Evolutionary conservation across 2,797 vertebrate genomes (phyloP).

Genomic region (Lacerta bilineata): DNA sequence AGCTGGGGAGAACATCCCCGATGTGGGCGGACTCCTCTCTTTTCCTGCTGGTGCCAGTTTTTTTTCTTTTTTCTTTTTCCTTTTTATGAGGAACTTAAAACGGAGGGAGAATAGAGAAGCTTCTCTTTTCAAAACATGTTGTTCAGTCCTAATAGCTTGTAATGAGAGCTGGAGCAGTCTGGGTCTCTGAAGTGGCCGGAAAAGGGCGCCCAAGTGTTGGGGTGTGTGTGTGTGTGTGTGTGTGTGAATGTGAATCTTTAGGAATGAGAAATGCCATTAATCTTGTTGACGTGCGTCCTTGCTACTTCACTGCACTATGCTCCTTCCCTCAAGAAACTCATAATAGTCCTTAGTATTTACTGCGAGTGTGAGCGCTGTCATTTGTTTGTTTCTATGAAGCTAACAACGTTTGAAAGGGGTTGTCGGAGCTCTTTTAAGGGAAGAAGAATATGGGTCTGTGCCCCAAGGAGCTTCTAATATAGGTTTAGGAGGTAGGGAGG

Average conservation of each 20-base stretch:
- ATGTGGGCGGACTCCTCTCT: conserved; percentile 41
- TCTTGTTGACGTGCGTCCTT: conserved; percentile 62
- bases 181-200: conserved; percentile 42
- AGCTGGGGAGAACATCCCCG: conserved; percentile 12
- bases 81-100: conserved; percentile 53
- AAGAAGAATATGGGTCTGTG: neutral
- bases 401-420: neutral
- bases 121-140: conserved; percentile 57
- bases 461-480: neutral
- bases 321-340: conserved; percentile 58
- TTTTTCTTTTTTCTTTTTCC: conserved; percentile 8
- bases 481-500: too few relatives aligned
- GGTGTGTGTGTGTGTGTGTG: neutral
- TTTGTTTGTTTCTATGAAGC: neutral
- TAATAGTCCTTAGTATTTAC: neutral
- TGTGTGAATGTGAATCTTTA: conserved; percentile 13
- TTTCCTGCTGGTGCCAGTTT: conserved; percentile 17
- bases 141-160: conserved; percentile 37
- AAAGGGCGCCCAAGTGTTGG: conserved; percentile 25
- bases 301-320: conserved; percentile 60
- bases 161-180: conserved; percentile 16
- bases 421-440: neutral
- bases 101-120: conserved; percentile 38
- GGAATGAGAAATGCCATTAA: conserved; percentile 55
- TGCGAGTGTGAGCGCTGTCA: neutral